A percentile compares a stretch with the other conserved stretches of the same genome.
Conservation (phyloP, 1,140 invertebrate species). For the Cydia amplana region DNA sequence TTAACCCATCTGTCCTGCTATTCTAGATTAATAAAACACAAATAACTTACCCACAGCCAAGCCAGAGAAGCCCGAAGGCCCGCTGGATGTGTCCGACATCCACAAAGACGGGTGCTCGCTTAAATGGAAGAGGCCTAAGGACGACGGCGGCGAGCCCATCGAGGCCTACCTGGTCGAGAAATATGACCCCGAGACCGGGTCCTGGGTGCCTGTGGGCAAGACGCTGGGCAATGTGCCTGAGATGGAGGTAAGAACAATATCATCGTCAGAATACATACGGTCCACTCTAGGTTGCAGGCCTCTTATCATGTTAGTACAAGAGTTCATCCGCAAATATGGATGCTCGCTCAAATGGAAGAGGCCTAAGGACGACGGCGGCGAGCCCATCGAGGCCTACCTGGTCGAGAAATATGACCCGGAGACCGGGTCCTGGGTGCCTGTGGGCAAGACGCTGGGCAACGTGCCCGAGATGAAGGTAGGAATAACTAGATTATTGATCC, state of each 20-base stretch:
- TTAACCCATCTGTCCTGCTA: too few relatives aligned
- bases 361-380: too few relatives aligned
- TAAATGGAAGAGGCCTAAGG: constrained; percentile 98
- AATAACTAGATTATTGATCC: too few relatives aligned
- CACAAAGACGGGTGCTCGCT: constrained; percentile 97
- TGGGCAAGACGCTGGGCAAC: constrained; percentile 87
- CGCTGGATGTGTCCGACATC: constrained; percentile 96
- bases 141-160: constrained; percentile 97
- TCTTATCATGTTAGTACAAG: too few relatives aligned
- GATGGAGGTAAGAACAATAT: constrained; percentile 81
- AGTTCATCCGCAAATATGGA: too few relatives aligned
- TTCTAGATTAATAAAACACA: too few relatives aligned
- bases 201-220: constrained; percentile 94
- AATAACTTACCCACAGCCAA: constrained; percentile 83
- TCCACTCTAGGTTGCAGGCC: too few relatives aligned
- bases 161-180: constrained; percentile 98
- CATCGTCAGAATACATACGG: too few relatives aligned
- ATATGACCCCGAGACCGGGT: constrained; percentile 93
- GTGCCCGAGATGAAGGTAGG: constrained; percentile 89
- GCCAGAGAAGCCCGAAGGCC: constrained; percentile 95
- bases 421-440: constrained; percentile 93
- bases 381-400: constrained; percentile 95
- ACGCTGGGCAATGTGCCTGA: constrained; percentile 88
- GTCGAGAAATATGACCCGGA: constrained; percentile 97
- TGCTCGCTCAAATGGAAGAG: too few relatives aligned